A percentile compares a stretch with the other conserved stretches of the same genome.
Evolutionary conservation across 2,888 invertebrate species (phyloP).

Genomic region (Cordilura impudica): DNA sequence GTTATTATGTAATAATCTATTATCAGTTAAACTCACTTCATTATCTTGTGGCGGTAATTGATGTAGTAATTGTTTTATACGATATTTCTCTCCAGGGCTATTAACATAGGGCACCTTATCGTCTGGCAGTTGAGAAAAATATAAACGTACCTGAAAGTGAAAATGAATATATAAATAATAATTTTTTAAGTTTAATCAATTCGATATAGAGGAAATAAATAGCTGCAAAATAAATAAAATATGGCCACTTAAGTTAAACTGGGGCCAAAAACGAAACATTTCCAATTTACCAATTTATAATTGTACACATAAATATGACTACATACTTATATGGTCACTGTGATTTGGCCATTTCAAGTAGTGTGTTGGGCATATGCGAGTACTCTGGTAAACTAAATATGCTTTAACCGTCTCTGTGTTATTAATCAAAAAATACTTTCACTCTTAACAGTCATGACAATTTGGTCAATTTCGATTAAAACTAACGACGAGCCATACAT

Average conservation of each 20-base stretch:
- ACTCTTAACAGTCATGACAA: conserved; percentile 53
- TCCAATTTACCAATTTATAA: conserved; percentile 43
- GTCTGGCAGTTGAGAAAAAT: conserved; percentile 96
- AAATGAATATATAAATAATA: conserved; percentile 24
- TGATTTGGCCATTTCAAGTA: background rate
- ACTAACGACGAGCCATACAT: conserved; percentile 54
- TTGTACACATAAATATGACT: background rate
- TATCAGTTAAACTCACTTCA: conserved; percentile 80
- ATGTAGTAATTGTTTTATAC: conserved; percentile 94
- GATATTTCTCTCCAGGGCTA: conserved; percentile 94
- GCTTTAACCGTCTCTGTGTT: background rate
- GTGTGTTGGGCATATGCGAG: background rate
- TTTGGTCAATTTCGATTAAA: conserved; percentile 61
- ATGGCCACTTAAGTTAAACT: conserved; percentile 11
- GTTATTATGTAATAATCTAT: conserved; percentile 17
- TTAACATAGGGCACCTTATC: conserved; percentile 98
- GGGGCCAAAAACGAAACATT: conserved; percentile 17
- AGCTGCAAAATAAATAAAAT: conserved; percentile 8
- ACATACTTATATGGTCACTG: background rate
- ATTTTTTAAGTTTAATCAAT: conserved; percentile 20
- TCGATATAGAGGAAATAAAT: background rate
- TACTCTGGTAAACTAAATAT: conserved; percentile 1
- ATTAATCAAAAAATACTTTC: conserved; percentile 55
- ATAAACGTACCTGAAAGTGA: conserved; percentile 91
- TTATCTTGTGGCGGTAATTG: conserved; percentile 99